Evolutionary conservation across 1,140 invertebrate genomes (phyloP), one percentile per base, ranked within the genome.

Genomic region (Nylanderia fulva): DNA sequence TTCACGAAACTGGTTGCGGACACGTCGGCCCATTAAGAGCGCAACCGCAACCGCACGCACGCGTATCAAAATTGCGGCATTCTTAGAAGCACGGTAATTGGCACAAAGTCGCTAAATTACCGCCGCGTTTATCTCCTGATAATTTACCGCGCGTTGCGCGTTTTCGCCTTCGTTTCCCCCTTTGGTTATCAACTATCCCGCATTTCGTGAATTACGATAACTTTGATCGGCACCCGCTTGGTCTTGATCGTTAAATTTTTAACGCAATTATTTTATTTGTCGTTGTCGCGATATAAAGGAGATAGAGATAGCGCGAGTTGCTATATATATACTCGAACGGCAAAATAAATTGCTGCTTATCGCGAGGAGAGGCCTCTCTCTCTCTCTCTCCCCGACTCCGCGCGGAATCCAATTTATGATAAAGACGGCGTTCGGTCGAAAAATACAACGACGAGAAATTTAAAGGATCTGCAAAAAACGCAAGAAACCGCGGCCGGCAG

Each of bases 51-150:
- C 76, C 66, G 77, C 77, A 82, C 77, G 77, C 77, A 82, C 77
- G 77, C 66, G 52, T 82, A 82, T 82, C 66, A 82, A 82, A 82
- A 82, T 82, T 82, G 77, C 66, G 66, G 77, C 77, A 72, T 82
- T 82, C 77, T 71, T 82, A 82, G 77, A 82, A 82, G 24, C 66
- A 24, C 64, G 66, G 66, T 82, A 82, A 82, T 82, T 82, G 77
- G 77, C 77, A 71, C 52, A 80, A 72, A 82, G 66, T 82, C 77
- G 52, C 77, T 45, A 82, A 82, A 82, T 82, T 82, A 82, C 66
- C 66, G 24, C 18, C 36, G 27, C 66, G 52, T 71, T 79, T 71
- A 82, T 71, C 66, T 58, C 61, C 21, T 42, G 75, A 79, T 79
- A 79, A 79, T 72, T 82, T 71, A 60, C 66, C 66, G 36, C 27